Evolutionary conservation across 1,140 invertebrate genomes (phyloP).

Genomic region (Helicoverpa zea): DNA sequence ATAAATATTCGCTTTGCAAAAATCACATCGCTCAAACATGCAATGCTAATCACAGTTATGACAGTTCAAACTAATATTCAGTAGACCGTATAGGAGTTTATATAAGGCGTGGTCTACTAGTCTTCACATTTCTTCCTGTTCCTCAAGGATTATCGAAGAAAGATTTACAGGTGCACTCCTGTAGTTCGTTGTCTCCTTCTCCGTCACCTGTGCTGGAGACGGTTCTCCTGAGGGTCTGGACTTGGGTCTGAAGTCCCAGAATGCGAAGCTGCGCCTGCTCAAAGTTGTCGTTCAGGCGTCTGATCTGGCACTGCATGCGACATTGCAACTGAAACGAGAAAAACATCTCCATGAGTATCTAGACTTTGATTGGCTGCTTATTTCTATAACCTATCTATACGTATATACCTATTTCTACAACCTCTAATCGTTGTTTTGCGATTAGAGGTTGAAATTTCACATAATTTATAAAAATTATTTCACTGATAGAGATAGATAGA

Average conservation of each 20-base stretch:
- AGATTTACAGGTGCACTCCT: conserved; percentile 75
- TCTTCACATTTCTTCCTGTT: neutral
- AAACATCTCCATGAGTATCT: conserved; percentile 49
- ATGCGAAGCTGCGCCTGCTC: conserved; percentile 90
- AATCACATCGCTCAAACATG: neutral
- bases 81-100: neutral
- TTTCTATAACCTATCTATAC: too few relatives aligned
- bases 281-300: conserved; percentile 89
- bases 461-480: too few relatives aligned
- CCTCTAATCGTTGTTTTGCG: too few relatives aligned
- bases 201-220: conserved; percentile 80
- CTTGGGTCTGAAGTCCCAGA: conserved; percentile 88
- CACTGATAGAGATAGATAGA: too few relatives aligned
- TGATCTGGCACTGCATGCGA: conserved; percentile 90
- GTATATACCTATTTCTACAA: neutral
- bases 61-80: neutral
- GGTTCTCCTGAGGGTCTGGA: conserved; percentile 88
- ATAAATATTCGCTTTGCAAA: neutral
- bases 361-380: neutral
- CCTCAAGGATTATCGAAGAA: conserved; percentile 71
- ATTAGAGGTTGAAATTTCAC: too few relatives aligned
- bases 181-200: conserved; percentile 66
- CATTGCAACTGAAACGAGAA: conserved; percentile 85
- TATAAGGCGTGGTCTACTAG: neutral
- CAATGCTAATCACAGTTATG: neutral